Evolutionary conservation across 2,888 invertebrate species (phyloP).

Genomic region (Drosophila meridionalis): DNA sequence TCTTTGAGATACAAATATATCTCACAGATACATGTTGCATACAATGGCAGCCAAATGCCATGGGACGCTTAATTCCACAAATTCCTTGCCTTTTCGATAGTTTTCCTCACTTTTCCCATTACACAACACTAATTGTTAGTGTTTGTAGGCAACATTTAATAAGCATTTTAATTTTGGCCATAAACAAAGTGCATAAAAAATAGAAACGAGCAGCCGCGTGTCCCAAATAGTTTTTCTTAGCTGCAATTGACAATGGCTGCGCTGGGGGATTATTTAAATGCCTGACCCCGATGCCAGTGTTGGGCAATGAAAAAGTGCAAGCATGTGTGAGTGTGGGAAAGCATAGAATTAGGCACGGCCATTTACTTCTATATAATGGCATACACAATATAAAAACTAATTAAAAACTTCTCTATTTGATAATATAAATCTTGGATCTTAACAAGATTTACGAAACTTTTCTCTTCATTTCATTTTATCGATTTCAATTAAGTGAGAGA

Average conservation of each 20-base stretch:
- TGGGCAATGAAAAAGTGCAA: constrained; percentile 3
- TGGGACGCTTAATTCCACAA: constrained; percentile 44
- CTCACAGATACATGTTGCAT: constrained; percentile 12
- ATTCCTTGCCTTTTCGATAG: constrained; percentile 1
- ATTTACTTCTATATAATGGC: not conserved
- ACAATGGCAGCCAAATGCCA: constrained; percentile 40
- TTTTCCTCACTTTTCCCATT: not conserved
- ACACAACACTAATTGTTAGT: constrained; percentile 53
- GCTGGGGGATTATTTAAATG: constrained; percentile 39
- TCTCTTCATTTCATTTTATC: not conserved
- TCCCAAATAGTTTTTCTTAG: constrained; percentile 40
- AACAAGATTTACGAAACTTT: not conserved
- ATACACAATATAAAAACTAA: constrained; percentile 9
- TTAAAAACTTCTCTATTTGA: not conserved
- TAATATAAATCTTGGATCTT: not conserved
- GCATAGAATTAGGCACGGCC: not conserved
- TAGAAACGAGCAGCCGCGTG: constrained; percentile 9
- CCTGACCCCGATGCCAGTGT: constrained; percentile 45
- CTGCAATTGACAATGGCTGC: constrained; percentile 39
- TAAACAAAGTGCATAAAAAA: constrained; percentile 4
- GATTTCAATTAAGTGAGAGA: not conserved
- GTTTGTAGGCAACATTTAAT: constrained; percentile 36
- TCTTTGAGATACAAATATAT: constrained; percentile 46
- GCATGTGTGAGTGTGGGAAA: constrained; percentile 1
- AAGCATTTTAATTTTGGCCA: constrained; percentile 14